Evolutionary conservation across 2,113 vertebrate species (phyloP).

Genomic region (Tyto alba): DNA sequence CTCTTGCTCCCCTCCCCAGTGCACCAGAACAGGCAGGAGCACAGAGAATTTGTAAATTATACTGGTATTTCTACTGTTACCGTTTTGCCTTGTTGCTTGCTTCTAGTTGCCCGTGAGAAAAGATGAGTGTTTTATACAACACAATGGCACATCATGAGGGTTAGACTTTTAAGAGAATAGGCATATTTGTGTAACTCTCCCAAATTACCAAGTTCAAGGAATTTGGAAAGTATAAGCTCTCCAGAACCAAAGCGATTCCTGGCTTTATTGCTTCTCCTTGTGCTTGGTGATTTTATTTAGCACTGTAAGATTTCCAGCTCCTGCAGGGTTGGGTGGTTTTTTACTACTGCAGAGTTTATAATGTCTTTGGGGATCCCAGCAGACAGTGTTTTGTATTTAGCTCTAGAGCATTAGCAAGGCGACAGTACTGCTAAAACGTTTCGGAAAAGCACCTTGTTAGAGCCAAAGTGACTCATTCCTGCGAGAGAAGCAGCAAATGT

Average conservation of each 20-base stretch:
- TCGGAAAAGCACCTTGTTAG: neutral
- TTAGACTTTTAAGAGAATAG: neutral
- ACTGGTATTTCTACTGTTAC: neutral
- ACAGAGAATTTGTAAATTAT: neutral
- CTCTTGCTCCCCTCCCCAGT: neutral
- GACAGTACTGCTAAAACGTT: neutral
- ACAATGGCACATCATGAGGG: fast-evolving
- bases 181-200: neutral
- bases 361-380: neutral
- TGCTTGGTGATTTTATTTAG: neutral
- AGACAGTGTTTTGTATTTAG: neutral
- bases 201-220: neutral
- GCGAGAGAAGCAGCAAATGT: neutral
- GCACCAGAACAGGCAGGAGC: neutral
- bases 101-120: neutral
- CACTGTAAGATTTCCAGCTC: neutral
- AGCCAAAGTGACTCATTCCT: constrained; percentile 29
- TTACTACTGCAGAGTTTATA: neutral
- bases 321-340: neutral
- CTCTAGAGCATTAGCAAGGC: neutral
- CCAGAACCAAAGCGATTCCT: neutral
- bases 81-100: neutral
- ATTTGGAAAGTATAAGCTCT: neutral
- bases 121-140: neutral
- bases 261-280: neutral